Evolutionary conservation across 2,113 vertebrate genomes (phyloP), one percentile per base, ranked within the genome.

Genomic region (Bubo scandiacus): DNA sequence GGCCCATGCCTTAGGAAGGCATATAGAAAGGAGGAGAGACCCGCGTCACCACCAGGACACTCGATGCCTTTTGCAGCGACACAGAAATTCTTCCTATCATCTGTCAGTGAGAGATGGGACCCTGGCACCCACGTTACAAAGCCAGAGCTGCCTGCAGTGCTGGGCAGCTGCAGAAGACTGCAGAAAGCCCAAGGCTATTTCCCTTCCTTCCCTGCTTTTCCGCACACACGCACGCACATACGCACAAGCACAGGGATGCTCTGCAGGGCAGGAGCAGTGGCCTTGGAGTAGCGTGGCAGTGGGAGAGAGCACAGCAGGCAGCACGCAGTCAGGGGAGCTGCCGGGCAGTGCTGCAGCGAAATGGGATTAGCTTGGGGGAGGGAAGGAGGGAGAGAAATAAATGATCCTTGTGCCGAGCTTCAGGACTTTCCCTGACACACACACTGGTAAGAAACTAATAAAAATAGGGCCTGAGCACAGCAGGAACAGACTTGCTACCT

Each of bases 321-420:
- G 61, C 18, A 26, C 1, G 10, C 2, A 21, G 58, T 47, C 38
- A 75, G 63, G 57, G 63, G 54, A 75, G 72, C 54, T 93, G 65
- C 65, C 1, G 5, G 52, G 47, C 54, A 77, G 74, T 0, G 0
- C 77, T 75, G 62, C 0, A 0, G 36, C 4, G 9, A 85, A 81
- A 79, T 38, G 47, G 38, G 61, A 57, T 57, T 59, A 51, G 9
- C 8, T 5, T 12, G 15, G 34, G 40, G 32, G 47, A 81, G 29
- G 21, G 21, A 81, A 26, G 25, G 21, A 61, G 66, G 42, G 51
- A 58, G 12, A 42, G 34, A 68, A 66, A 49, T 17, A 86, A 88
- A 61, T 42, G 68, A 49, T 74, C 29, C 62, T 88, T 40, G 34
- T n/a, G 25, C 30, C 14, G 49, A 27, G 26, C 40, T 77, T 87